phyloP scores from a whole-genome alignment of 2,797 vertebrate genomes.

The Eospalax fontanierii region DNA sequence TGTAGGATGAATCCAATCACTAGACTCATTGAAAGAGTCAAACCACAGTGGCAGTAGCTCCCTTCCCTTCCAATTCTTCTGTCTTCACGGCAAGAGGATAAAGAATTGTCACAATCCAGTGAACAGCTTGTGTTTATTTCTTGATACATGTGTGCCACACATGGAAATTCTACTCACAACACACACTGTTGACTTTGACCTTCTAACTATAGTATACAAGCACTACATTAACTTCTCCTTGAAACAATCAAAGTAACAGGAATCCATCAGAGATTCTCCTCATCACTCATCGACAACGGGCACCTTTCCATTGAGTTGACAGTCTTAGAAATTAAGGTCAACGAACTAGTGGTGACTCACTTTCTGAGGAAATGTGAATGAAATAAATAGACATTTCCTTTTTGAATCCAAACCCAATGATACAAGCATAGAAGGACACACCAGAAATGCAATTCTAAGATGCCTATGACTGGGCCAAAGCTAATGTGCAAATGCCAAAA shows the following conservation, averaged over 20 bases:
- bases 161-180: conserved; percentile 16
- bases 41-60: neutral
- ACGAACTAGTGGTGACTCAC: conserved; percentile 77
- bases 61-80: neutral
- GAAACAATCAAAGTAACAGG: conserved; percentile 3
- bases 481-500: conserved; percentile 28
- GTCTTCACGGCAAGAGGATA: conserved; percentile 50
- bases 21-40: neutral
- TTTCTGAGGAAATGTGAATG: conserved; percentile 77
- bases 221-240: conserved; percentile 48
- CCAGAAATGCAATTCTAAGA: conserved; percentile 15
- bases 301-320: conserved; percentile 72
- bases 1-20: neutral
- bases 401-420: conserved; percentile 69
- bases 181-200: neutral
- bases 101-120: conserved; percentile 31
- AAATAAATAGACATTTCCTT: conserved; percentile 78
- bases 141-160: neutral
- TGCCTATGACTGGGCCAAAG: neutral
- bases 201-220: conserved; percentile 20
- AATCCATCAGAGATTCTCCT: conserved; percentile 52
- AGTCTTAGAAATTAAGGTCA: conserved; percentile 71
- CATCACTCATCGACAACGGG: conserved; percentile 35
- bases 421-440: neutral
- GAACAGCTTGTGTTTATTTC: conserved; percentile 63